Base-by-base conservation (phyloP, 2,113 vertebrate species). In the Gracilinanus agilis region DNA sequence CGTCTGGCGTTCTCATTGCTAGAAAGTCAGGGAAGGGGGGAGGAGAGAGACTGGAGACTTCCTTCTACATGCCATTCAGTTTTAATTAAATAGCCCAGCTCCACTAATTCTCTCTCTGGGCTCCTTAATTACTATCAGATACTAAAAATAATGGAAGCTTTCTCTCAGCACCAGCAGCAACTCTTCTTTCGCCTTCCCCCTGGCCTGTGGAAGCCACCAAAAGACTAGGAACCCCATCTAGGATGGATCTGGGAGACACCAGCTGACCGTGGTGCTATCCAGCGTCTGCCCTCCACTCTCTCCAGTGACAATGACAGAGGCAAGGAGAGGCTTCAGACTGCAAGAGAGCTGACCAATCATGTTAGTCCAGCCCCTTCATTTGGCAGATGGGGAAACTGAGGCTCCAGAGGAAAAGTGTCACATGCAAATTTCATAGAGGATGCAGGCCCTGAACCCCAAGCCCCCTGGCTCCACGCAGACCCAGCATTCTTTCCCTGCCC, bases 1-100 rank as follows among this genome's bases (percentile, higher is more conserved):
- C 58, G 0, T 21, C 12, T 4, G 93, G 94, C 5, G 44, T 55
- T 94, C 13, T 88, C 16, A 13, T 92, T 83, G 91, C 90, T 55
- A 44, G 55, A 24, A 91, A 0, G 7, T 58, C 29, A 53, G 55
- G 75, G 75, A 10, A 0, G 0, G 44, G 53, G 54, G n/a, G 9
- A 24, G 5, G 34, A 49, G 16, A 0, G 55, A 10, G 0, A 12
- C 44, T 58, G 94, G 67, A 92, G 93, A 49, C 91, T 49, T 44
- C 94, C 92, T 89, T 95, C 92, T n/a, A 8, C 3, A 92, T 96
- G 95, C 61, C 95, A 92, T 75, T 96, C 56, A 89, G 54, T 89
- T 95, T 92, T 95, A 97, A 96, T 97, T 96, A 98, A 93, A 91
- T 89, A 53, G 93, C 95, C 89, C 55, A 49, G 92, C 55, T 56